These are phyloP conservation scores for Epirrita christyi DNA, from an alignment of 2,888 invertebrate species.

Conservation along the genomic window DNA sequence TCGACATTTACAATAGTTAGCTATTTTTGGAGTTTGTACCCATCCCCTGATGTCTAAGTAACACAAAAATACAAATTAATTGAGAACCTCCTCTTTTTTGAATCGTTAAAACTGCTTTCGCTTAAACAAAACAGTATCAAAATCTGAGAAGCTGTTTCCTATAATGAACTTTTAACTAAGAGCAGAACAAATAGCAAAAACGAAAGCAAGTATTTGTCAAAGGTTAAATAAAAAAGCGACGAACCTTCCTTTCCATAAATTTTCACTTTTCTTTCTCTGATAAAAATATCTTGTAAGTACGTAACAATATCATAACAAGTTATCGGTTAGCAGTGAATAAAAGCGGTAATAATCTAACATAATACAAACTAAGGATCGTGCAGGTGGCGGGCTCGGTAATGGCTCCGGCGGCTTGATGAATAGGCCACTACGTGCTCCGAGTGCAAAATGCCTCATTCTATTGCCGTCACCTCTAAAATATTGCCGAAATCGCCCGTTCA, in stretches of 20 bases:
- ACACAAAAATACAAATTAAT: too few species aligned
- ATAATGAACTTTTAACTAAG: conserved; percentile 1
- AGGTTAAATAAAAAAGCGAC: conserved; percentile 10
- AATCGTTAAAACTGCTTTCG: not conserved
- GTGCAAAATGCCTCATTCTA: conserved; percentile 73
- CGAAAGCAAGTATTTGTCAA: conserved; percentile 18
- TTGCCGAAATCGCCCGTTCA: conserved; percentile 75
- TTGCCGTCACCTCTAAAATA: conserved; percentile 74
- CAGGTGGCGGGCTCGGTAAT: conserved; percentile 77
- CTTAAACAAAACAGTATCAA: not conserved
- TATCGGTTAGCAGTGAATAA: conserved; percentile 65
- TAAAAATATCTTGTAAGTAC: conserved; percentile 14
- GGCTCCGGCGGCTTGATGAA: conserved; percentile 77
- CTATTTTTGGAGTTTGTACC: too few species aligned
- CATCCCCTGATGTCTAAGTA: too few species aligned
- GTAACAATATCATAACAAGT: conserved; percentile 50
- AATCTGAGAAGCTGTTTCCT: not conserved
- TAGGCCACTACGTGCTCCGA: conserved; percentile 73
- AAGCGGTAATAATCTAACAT: conserved; percentile 69
- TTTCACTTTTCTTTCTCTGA: conserved; percentile 11
- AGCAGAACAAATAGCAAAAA: conserved; percentile 4
- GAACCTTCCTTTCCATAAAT: conserved; percentile 4
- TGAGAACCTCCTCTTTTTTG: too few species aligned
- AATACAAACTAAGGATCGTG: conserved; percentile 72
- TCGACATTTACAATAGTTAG: too few species aligned